Evolutionary conservation across 2,888 invertebrate species (phyloP).

Genomic region (Acheta domesticus): DNA sequence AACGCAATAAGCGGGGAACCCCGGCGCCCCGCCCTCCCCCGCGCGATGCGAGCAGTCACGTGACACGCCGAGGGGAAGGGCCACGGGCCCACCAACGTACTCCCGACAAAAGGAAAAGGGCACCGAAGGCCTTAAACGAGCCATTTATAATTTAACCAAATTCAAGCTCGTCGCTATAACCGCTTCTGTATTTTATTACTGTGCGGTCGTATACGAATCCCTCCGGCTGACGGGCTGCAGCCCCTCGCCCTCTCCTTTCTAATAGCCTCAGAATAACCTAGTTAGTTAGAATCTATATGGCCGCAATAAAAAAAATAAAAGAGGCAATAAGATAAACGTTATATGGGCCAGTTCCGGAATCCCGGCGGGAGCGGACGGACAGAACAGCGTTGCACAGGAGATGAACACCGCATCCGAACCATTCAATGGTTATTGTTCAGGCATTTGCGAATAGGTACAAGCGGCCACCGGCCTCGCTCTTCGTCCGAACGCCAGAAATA

Average conservation of each 20-base stretch:
- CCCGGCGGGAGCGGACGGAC: neutral
- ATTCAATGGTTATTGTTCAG: slow-evolving; percentile 7
- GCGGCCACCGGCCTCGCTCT: neutral
- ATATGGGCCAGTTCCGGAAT: slow-evolving; percentile 12
- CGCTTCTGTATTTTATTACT: slow-evolving; percentile 1
- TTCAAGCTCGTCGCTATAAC: slow-evolving; percentile 3
- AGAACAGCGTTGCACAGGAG: neutral
- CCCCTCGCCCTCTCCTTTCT: neutral
- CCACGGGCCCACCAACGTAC: neutral
- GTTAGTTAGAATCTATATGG: slow-evolving; percentile 18
- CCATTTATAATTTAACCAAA: slow-evolving; percentile 18
- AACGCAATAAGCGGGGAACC: neutral
- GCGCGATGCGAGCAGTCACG: neutral
- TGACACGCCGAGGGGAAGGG: neutral
- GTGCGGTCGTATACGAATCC: neutral
- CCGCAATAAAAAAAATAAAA: slow-evolving; percentile 18
- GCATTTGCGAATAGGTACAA: slow-evolving; percentile 9
- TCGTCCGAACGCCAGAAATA: too few species aligned
- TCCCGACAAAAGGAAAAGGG: neutral
- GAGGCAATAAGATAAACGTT: slow-evolving; percentile 25
- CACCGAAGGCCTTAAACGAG: slow-evolving; percentile 10
- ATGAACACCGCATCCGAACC: neutral
- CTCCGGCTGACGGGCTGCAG: neutral
- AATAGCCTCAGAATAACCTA: slow-evolving; percentile 18
- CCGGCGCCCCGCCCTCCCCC: neutral